A percentile compares a stretch with the other conserved stretches of the same genome.
Evolutionary conservation across 2,888 invertebrate genomes (phyloP).

Genomic region (Liodrosophila aerea): DNA sequence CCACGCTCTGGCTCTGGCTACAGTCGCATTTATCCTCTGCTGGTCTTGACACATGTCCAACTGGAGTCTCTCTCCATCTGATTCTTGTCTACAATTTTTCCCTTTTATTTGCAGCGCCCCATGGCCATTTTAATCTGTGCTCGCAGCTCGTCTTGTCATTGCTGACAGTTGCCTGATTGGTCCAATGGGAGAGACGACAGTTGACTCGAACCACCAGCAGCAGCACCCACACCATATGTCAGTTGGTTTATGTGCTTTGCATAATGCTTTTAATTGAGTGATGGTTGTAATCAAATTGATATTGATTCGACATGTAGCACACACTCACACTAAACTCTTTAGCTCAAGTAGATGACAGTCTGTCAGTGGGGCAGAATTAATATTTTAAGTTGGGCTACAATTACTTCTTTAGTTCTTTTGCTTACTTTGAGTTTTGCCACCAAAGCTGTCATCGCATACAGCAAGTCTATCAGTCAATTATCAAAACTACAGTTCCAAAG

Average conservation of each 20-base stretch:
- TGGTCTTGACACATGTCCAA: conserved; percentile 72
- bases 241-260: conserved; percentile 45
- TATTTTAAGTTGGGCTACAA: conserved; percentile 19
- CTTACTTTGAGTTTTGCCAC: conserved; percentile 27
- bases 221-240: conserved; percentile 23
- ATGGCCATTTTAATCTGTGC: conserved; percentile 50
- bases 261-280: conserved; percentile 71
- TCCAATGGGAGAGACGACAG: conserved; percentile 38
- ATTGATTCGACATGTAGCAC: conserved; percentile 36
- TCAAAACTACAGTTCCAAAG: conserved; percentile 49
- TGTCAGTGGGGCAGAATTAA: conserved; percentile 7
- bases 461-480: conserved; percentile 81
- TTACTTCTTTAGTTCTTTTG: conserved; percentile 11
- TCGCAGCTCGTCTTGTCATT: conserved; percentile 35
- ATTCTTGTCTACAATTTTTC: conserved; percentile 38
- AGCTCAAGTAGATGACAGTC: conserved; percentile 20
- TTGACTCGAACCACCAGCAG: background rate
- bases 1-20: background rate
- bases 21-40: conserved; percentile 6
- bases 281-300: conserved; percentile 60
- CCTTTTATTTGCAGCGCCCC: conserved; percentile 26
- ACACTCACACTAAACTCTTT: conserved; percentile 7
- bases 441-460: conserved; percentile 76
- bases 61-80: conserved; percentile 35
- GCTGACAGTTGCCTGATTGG: conserved; percentile 64